Percentiles rank a stretch among this genome's conserved stretches.
Evolutionary conservation across 2,888 invertebrate species (phyloP).

Genomic region (Drosophila pseudotalamancana): DNA sequence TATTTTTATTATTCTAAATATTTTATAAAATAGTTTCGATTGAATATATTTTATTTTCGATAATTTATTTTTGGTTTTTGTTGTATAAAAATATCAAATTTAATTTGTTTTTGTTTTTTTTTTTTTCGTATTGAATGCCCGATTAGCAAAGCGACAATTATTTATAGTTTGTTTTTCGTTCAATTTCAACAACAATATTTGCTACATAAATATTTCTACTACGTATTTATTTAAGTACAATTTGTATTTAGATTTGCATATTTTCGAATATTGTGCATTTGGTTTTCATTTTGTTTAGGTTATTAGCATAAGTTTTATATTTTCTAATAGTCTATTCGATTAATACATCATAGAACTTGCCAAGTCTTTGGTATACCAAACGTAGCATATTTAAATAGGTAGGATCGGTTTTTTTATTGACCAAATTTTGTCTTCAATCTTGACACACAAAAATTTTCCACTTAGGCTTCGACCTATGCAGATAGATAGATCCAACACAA

Average conservation of each 20-base stretch:
- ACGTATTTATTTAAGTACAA: constrained; percentile 28
- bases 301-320: constrained; percentile 39
- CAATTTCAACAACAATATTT: constrained; percentile 53
- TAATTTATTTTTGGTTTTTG: constrained; percentile 24
- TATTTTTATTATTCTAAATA: constrained; percentile 57
- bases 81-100: constrained; percentile 77
- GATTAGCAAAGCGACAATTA: constrained; percentile 62
- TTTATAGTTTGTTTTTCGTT: constrained; percentile 4
- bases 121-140: constrained; percentile 21
- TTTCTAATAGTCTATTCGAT: constrained; percentile 69
- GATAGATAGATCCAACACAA: constrained; percentile 37
- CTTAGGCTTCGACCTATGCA: not conserved
- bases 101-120: constrained; percentile 32
- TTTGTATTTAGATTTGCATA: constrained; percentile 24
- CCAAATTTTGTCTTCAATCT: constrained; percentile 26
- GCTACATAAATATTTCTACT: constrained; percentile 47
- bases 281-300: constrained; percentile 2
- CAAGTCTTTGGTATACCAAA: constrained; percentile 70
- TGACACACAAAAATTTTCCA: constrained; percentile 28
- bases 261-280: constrained; percentile 39
- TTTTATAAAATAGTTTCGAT: constrained; percentile 59
- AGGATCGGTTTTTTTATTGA: constrained; percentile 50
- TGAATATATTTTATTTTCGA: constrained; percentile 33
- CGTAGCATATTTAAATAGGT: constrained; percentile 48
- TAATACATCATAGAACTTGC: constrained; percentile 66